These are phyloP conservation scores for Apeltes quadracus DNA, from an alignment of 2,113 vertebrate species.

Conservation along the genomic window DNA sequence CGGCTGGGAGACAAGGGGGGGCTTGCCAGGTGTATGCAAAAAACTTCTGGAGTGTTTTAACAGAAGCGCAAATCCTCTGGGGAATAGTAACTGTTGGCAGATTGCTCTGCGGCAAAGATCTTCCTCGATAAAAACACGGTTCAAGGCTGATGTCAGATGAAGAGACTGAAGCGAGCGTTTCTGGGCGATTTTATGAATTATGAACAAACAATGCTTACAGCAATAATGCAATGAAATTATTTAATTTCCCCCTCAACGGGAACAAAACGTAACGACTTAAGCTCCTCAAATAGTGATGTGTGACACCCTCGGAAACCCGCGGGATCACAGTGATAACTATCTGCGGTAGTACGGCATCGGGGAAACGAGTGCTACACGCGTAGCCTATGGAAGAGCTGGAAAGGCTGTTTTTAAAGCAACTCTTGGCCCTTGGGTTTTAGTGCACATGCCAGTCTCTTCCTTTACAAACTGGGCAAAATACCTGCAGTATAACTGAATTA, in stretches of 20 bases:
- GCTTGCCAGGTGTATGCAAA: conserved; percentile 63
- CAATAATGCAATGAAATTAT: not conserved
- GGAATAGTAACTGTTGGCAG: conserved; percentile 57
- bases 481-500: no score
- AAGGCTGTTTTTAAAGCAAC: no score
- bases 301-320: not conserved
- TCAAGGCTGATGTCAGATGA: conserved; percentile 32
- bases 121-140: conserved; percentile 28
- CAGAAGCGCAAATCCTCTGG: conserved; percentile 63
- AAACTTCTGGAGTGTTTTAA: conserved; percentile 72
- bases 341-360: no score
- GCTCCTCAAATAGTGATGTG: not conserved
- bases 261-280: not conserved
- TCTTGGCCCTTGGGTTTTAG: not conserved
- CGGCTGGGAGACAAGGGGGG: conserved; percentile 34
- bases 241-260: not conserved
- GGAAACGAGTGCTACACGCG: no score
- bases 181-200: not conserved
- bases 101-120: conserved; percentile 41
- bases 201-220: not conserved
- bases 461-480: not conserved
- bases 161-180: not conserved
- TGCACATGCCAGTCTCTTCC: not conserved
- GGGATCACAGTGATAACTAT: no score
- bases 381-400: no score